Evolutionary conservation across 2,113 vertebrate genomes (phyloP).

Genomic region (Sorex araneus): DNA sequence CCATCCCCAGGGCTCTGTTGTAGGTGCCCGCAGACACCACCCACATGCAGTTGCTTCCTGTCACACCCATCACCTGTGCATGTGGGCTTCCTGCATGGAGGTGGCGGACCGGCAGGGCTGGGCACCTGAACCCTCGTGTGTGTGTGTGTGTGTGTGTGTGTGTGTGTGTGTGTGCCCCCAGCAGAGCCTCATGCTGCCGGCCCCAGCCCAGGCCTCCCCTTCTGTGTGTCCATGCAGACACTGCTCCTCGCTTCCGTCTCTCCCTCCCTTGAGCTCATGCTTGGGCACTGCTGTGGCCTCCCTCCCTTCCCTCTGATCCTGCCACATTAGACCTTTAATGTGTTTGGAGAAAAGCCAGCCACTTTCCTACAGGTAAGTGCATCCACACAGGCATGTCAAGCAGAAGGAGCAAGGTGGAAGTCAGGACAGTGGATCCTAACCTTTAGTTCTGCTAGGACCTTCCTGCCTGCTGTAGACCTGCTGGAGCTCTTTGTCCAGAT

Average conservation of each 20-base stretch:
- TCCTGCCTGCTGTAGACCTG: not conserved
- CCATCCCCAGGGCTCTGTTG: constrained; percentile 59
- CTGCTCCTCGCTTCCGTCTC: not conserved
- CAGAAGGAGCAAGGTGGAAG: not conserved
- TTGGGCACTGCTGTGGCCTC: not conserved
- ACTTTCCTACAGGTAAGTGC: constrained; percentile 66
- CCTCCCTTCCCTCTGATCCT: constrained; percentile 20
- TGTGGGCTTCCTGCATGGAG: constrained; percentile 74
- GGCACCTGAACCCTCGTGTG: not conserved
- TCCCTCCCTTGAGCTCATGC: not conserved
- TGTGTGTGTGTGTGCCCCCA: not conserved
- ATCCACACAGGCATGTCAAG: not conserved
- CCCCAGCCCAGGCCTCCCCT: not conserved
- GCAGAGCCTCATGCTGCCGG: not conserved
- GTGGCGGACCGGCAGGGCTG: too few relatives aligned
- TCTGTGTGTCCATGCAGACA: not conserved
- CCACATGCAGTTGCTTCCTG: constrained; percentile 56
- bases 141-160: too few relatives aligned
- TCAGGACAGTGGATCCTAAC: constrained; percentile 2
- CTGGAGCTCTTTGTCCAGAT: not conserved
- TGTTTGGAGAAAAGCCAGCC: not conserved
- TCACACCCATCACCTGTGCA: constrained; percentile 69
- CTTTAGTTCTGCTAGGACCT: not conserved
- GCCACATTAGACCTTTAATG: not conserved
- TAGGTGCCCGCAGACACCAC: constrained; percentile 57